Base-by-base conservation (phyloP, 2,888 invertebrate genomes). In the Nephrotoma appendiculata region DNA sequence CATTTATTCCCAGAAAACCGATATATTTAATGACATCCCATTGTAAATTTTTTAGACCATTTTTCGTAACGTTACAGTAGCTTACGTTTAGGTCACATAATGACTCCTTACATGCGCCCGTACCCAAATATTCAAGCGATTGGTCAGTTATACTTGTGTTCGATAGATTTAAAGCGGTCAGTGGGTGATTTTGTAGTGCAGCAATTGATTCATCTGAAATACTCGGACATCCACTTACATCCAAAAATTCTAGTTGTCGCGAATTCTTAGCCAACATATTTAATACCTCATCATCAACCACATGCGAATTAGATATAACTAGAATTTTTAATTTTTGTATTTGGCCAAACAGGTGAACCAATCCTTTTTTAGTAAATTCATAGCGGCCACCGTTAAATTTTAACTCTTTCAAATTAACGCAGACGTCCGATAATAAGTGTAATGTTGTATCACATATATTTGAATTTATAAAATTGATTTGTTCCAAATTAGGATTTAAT, bases 251-350 rank as follows among this genome's bases (percentile, higher is more conserved):
- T 71, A 92, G 87, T 57, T 89, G 88, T 85, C 88, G 88, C 87
- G 91, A 92, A 87, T 89, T 88, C 84, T 88, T 87, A 41, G 91
- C 89, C 43, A 93, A 87, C 52, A 88, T 89, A 86, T 89, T 88
- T 57, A 93, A 87, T 41, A 93, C 90, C 7, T 90, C 89, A 88
- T 93, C 92, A 9, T 90, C 90, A 12, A 93, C 90, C 42, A 89
- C 89, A 87, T 87, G 87, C 88, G 91, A 91, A 86, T 90, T 88
- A 31, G 88, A 88, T 15, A 91, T 87, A 87, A 89, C 88, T 44
- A 92, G 87, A 19, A 88, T 86, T 85, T 88, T 86, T 86, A 92
- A 88, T 57, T 89, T 88, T 85, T 88, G 87, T 15, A 90, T 88
- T 86, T 89, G 88, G 52, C 89, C 88, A 43, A 91, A 88, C 42